Evolutionary conservation across 2,888 invertebrate genomes (phyloP).

Genomic region (Ormyrus rosae): DNA sequence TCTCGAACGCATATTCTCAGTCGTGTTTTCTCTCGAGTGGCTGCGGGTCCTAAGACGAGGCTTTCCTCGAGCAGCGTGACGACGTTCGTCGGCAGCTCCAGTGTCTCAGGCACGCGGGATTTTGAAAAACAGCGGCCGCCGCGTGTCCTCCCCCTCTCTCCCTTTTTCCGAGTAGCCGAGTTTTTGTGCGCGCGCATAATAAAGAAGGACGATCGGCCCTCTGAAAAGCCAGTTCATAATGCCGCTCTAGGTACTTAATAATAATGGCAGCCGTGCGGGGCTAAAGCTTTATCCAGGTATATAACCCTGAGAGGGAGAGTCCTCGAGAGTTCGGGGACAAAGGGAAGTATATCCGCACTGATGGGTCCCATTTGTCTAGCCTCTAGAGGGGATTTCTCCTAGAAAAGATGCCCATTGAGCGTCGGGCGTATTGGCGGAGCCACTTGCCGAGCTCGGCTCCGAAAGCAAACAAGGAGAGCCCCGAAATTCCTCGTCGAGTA

Average conservation of each 20-base stretch:
- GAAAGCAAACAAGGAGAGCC: slow-evolving; percentile 23
- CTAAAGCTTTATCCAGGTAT: slow-evolving; percentile 44
- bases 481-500: slow-evolving; percentile 34
- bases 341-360: slow-evolving; percentile 16
- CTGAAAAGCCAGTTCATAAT: slow-evolving; percentile 41
- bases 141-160: not conserved
- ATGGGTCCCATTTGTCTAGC: slow-evolving; percentile 42
- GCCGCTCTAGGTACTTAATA: slow-evolving; percentile 46
- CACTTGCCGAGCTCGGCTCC: slow-evolving; percentile 22
- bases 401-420: slow-evolving; percentile 25
- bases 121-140: slow-evolving; percentile 19
- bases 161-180: no score
- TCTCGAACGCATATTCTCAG: slow-evolving; percentile 31
- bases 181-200: not conserved
- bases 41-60: slow-evolving; percentile 26
- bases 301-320: slow-evolving; percentile 1
- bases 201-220: not conserved
- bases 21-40: slow-evolving; percentile 46
- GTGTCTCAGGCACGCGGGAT: slow-evolving; percentile 19
- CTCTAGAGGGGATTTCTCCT: slow-evolving; percentile 13
- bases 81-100: not conserved
- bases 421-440: slow-evolving; percentile 12
- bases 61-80: slow-evolving; percentile 49
- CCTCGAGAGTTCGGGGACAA: slow-evolving; percentile 36
- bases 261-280: slow-evolving; percentile 32